phyloP scores from a whole-genome alignment of 2,113 vertebrate species.

The Myrmecobius fasciatus region DNA sequence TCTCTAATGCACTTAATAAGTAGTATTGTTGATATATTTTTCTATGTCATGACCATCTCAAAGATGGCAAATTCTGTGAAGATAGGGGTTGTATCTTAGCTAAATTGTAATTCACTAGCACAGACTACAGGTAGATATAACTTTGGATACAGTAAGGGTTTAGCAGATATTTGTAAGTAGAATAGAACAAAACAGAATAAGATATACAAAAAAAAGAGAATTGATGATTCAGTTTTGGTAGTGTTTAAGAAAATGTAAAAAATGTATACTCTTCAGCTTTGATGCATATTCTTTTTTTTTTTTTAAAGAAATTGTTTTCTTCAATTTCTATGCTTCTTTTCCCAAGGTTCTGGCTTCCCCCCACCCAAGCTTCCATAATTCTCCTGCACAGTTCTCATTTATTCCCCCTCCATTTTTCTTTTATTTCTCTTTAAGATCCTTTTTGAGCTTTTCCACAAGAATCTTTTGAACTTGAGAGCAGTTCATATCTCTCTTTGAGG shows the following conservation, averaged over 20 bases:
- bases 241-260: not conserved
- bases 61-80: not conserved
- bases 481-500: too few relatives aligned
- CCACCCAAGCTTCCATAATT: too few relatives aligned
- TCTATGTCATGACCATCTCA: not conserved
- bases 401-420: too few relatives aligned
- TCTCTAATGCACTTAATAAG: not conserved
- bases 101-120: not conserved
- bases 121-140: not conserved
- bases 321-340: too few relatives aligned
- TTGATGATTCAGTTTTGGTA: not conserved
- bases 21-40: not conserved
- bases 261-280: not conserved
- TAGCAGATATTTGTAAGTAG: not conserved
- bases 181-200: not conserved
- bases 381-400: too few relatives aligned
- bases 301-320: too few relatives aligned
- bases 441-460: too few relatives aligned
- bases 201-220: not conserved
- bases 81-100: not conserved
- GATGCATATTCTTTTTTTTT: not conserved
- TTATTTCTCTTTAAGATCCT: too few relatives aligned
- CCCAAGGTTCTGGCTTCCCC: too few relatives aligned
- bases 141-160: not conserved
- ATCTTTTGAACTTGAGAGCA: too few relatives aligned